Conservation (phyloP, 92 coral and sea anemone genomes). For the Nematostella vectensis region DNA sequence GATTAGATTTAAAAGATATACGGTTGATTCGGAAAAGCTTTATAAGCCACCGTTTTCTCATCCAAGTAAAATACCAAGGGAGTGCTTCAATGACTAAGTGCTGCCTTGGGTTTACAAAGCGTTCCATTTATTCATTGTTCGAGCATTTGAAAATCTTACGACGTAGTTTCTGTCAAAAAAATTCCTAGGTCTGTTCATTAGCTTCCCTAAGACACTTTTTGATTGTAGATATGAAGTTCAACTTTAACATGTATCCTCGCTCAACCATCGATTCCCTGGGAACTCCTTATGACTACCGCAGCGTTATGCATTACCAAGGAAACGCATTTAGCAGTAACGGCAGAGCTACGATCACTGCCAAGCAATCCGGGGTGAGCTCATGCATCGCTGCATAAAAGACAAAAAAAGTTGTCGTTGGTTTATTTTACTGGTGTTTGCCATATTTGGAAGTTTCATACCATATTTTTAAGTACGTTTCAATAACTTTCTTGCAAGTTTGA, state of each 20-base stretch:
- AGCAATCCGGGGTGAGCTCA: conserved; percentile 39
- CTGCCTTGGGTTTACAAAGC: no score
- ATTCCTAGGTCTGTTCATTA: background rate
- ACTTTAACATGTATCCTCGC: conserved; percentile 64
- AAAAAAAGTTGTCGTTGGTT: background rate
- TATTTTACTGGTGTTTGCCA: background rate
- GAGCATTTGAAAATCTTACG: no score
- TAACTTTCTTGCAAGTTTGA: no score
- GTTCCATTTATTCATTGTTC: no score
- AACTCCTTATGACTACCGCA: conserved; percentile 57
- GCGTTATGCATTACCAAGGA: conserved; percentile 60
- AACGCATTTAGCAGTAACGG: conserved; percentile 59
- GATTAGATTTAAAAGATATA: no score
- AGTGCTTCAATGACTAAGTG: no score
- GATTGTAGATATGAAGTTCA: conserved; percentile 45
- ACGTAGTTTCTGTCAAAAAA: no score
- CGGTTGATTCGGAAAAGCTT: no score
- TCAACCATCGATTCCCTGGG: conserved; percentile 59
- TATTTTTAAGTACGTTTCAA: no score
- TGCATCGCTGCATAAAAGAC: background rate
- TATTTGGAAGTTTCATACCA: no score
- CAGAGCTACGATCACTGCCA: conserved; percentile 54
- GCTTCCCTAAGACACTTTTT: background rate
- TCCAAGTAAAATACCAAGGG: no score
- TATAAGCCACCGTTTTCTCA: no score